Percentiles rank a stretch among this genome's conserved stretches.
These are phyloP conservation scores for Nymphicus hollandicus DNA, from an alignment of 2,113 vertebrate genomes.

Conservation along the genomic window DNA sequence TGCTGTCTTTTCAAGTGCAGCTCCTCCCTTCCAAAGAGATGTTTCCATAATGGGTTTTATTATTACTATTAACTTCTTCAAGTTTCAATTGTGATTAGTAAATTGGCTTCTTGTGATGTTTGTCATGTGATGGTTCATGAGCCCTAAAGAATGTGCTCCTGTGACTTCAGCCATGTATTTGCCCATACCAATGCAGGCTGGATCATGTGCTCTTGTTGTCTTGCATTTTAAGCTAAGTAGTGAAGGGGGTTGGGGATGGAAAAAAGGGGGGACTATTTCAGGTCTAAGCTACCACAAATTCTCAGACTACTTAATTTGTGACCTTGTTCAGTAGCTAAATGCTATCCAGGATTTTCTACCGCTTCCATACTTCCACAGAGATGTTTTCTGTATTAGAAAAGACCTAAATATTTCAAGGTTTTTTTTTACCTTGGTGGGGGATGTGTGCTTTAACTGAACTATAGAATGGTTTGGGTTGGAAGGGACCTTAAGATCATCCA, in stretches of 20 bases:
- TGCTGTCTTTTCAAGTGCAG: not conserved
- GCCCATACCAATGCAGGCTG: not conserved
- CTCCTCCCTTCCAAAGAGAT: constrained; percentile 35
- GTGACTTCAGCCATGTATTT: constrained; percentile 29
- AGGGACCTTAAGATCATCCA: not conserved
- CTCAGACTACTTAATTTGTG: constrained; percentile 43
- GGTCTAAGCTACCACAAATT: constrained; percentile 16
- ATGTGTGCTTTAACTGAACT: not conserved
- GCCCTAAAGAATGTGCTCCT: constrained; percentile 46
- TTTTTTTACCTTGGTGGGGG: not conserved
- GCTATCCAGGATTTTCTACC: not conserved
- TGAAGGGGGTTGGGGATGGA: not conserved
- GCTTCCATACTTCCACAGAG: not conserved
- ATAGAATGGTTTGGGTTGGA: not conserved
- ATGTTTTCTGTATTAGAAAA: not conserved
- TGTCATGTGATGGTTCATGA: constrained; percentile 51
- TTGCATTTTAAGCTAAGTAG: not conserved
- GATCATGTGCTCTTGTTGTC: constrained; percentile 17
- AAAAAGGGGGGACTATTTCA: not conserved
- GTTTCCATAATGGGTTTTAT: not conserved
- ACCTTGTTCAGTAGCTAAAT: not conserved
- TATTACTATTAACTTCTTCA: not conserved
- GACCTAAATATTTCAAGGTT: not conserved
- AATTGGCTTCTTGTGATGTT: constrained; percentile 39
- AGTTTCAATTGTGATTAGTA: constrained; percentile 31